Conservation (phyloP, 2,113 vertebrate species). For the Sigmodon hispidus region DNA sequence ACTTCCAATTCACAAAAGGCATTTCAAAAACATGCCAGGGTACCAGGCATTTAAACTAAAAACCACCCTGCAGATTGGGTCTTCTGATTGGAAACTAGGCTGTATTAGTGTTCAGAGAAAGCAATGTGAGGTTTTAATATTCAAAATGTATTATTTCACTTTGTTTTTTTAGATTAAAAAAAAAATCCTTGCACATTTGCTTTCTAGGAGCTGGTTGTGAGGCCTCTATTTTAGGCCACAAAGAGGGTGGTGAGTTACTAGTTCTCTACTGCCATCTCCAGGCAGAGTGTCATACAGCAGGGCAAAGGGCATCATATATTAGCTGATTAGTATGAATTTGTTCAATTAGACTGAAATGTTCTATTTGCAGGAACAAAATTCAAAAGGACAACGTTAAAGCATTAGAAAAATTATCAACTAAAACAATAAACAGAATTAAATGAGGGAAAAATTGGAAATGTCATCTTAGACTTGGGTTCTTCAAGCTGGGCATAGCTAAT, state of each 20-base stretch:
- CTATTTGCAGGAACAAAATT: constrained; percentile 61
- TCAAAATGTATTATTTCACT: constrained; percentile 65
- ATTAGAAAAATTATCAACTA: constrained; percentile 71
- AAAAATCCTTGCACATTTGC: constrained; percentile 57
- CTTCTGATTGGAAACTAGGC: constrained; percentile 67
- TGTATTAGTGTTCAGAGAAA: constrained; percentile 54
- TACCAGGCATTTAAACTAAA: constrained; percentile 49
- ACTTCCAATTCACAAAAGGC: constrained; percentile 79
- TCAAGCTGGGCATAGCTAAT: constrained; percentile 76
- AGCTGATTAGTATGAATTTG: constrained; percentile 74
- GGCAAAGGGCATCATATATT: constrained; percentile 42
- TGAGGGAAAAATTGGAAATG: constrained; percentile 72
- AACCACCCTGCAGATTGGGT: constrained; percentile 23
- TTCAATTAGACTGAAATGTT: constrained; percentile 63
- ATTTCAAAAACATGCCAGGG: constrained; percentile 64
- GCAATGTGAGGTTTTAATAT: constrained; percentile 65
- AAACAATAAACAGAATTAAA: constrained; percentile 72
- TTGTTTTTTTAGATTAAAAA: constrained; percentile 44
- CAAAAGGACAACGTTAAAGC: constrained; percentile 64
- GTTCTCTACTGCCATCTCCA: constrained; percentile 88
- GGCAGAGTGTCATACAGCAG: constrained; percentile 67
- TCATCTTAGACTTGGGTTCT: constrained; percentile 65
- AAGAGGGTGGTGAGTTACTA: constrained; percentile 38
- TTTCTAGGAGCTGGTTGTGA: constrained; percentile 65
- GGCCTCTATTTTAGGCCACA: neutral